Conservation (phyloP, 1,140 invertebrate genomes). For the Delia radicum region DNA sequence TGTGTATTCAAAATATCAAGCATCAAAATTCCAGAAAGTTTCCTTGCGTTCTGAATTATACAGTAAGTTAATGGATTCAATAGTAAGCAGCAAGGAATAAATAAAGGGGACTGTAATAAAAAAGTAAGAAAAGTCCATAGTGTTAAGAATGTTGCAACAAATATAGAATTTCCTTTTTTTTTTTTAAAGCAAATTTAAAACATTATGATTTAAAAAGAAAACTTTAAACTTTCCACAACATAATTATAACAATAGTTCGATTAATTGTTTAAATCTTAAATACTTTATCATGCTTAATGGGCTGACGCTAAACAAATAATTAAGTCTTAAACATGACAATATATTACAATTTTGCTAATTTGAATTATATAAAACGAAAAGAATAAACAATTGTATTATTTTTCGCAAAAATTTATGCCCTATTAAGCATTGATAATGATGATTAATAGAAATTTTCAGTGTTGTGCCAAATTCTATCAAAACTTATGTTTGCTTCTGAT, state of each 20-base stretch:
- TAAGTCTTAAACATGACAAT: not conserved
- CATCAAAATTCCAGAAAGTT: conserved; percentile 63
- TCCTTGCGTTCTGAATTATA: conserved; percentile 62
- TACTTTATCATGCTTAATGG: no score
- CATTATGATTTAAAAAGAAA: no score
- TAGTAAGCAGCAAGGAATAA: conserved; percentile 33
- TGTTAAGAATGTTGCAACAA: not conserved
- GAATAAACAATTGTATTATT: not conserved
- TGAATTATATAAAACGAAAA: not conserved
- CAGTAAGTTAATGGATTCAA: conserved; percentile 49
- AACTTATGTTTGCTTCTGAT: no score
- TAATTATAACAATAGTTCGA: not conserved
- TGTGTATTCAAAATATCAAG: conserved; percentile 64
- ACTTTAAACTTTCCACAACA: not conserved
- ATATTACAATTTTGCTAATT: not conserved
- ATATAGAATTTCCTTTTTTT: not conserved
- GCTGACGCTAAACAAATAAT: no score
- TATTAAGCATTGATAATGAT: no score
- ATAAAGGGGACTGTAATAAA: not conserved
- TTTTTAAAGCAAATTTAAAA: no score
- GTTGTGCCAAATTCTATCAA: no score
- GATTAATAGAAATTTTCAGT: no score
- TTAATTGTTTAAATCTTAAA: not conserved
- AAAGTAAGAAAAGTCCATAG: not conserved
- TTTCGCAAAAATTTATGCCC: no score